Evolutionary conservation across 2,113 vertebrate species (phyloP).

Genomic region (Petrocephalus microphthalmus): DNA sequence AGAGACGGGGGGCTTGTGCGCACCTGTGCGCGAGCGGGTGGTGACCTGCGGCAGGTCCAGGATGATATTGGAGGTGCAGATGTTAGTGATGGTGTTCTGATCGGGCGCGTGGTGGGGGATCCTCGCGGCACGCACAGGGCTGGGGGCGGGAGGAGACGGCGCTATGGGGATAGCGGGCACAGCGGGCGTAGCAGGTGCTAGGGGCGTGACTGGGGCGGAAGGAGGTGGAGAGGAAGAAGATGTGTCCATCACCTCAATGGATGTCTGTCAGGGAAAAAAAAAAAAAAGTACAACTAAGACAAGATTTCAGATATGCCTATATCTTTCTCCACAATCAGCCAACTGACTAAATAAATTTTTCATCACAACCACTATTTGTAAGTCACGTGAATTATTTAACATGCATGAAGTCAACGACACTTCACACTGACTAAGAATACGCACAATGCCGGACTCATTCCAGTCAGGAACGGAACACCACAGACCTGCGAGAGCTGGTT

Average conservation of each 20-base stretch:
- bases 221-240: slow-evolving; percentile 54
- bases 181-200: neutral
- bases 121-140: slow-evolving; percentile 56
- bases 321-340: neutral
- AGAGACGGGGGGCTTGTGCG: slow-evolving; percentile 49
- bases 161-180: neutral
- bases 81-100: slow-evolving; percentile 72
- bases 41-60: slow-evolving; percentile 63
- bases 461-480: too few species aligned
- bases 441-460: neutral
- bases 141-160: slow-evolving; percentile 40
- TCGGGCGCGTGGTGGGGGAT: slow-evolving; percentile 58
- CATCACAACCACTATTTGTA: neutral
- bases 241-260: slow-evolving; percentile 59
- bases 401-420: neutral
- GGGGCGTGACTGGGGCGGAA: neutral
- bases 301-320: neutral
- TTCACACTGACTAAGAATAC: neutral
- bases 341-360: neutral
- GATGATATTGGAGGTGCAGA: slow-evolving; percentile 71
- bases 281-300: neutral
- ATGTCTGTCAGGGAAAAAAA: slow-evolving; percentile 35
- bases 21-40: slow-evolving; percentile 59
- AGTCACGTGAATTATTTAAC: neutral
- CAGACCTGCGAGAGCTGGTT: slow-evolving; percentile 65